These are phyloP conservation scores for Hypotaenidia philippensis DNA, from an alignment of 2,797 vertebrate genomes.

Conservation along the genomic window DNA sequence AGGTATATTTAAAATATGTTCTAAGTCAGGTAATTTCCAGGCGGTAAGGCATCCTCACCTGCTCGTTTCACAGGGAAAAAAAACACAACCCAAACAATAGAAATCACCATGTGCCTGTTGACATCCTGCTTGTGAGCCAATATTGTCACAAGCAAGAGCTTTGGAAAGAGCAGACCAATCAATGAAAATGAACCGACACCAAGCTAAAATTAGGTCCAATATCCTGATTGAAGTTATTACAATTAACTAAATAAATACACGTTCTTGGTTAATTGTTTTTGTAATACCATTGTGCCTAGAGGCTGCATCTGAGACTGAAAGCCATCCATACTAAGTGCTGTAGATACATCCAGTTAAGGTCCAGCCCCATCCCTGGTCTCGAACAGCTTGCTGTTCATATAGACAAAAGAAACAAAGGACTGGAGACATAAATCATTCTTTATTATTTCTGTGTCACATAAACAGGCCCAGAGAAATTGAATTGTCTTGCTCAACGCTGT, in stretches of 20 bases:
- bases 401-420: not conserved
- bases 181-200: not conserved
- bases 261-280: conserved; percentile 16
- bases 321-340: not conserved
- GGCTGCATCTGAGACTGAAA: not conserved
- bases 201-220: conserved; percentile 24
- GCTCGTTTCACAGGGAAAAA: conserved; percentile 42
- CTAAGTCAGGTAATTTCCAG: not conserved
- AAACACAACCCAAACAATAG: not conserved
- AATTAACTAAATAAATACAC: conserved; percentile 53
- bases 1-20: not conserved
- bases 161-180: not conserved
- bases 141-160: conserved; percentile 49
- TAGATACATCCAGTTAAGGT: not conserved
- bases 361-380: not conserved
- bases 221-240: not conserved
- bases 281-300: not conserved
- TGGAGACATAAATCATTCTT: conserved; percentile 3
- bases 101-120: not conserved
- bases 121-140: conserved; percentile 55
- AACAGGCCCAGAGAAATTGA: conserved; percentile 12
- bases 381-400: not conserved
- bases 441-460: not conserved
- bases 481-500: not conserved
- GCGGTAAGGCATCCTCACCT: conserved; percentile 35